These are phyloP conservation scores for Notoglanidium macrostoma DNA, from an alignment of 2,797 vertebrate species.

Conservation along the genomic window DNA sequence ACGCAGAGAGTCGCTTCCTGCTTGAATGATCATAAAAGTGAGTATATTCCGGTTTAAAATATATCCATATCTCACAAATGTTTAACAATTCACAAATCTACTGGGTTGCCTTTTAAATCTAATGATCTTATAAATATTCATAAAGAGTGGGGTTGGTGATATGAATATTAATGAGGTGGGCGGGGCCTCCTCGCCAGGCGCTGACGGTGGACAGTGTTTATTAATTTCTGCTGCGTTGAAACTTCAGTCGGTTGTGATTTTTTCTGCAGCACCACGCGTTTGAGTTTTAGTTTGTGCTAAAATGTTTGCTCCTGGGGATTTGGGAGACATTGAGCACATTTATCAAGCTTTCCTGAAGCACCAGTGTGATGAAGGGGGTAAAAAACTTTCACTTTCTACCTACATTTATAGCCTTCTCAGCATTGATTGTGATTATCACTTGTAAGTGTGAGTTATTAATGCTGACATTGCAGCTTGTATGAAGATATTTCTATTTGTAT, in stretches of 20 bases:
- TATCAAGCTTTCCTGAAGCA: slow-evolving; percentile 36
- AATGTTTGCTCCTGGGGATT: background rate
- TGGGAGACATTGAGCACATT: slow-evolving; percentile 30
- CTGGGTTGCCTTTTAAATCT: too few species aligned
- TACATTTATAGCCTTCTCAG: background rate
- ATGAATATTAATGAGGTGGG: slow-evolving; percentile 10
- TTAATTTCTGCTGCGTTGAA: background rate
- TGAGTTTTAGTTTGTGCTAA: background rate
- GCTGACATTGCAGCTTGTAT: background rate
- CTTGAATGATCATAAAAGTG: background rate
- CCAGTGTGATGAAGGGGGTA: background rate
- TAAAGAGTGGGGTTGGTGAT: too few species aligned
- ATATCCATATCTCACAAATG: background rate
- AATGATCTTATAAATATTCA: background rate
- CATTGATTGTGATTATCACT: background rate
- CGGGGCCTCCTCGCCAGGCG: background rate
- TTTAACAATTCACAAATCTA: background rate
- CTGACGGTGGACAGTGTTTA: background rate
- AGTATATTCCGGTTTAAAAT: background rate
- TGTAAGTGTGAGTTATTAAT: background rate
- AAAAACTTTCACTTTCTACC: slow-evolving; percentile 2
- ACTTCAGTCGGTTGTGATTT: too few species aligned
- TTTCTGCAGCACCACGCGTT: fast-evolving
- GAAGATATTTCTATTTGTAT: background rate
- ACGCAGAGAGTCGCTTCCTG: background rate